Evolutionary conservation across 2,113 vertebrate genomes (phyloP).

Genomic region (Otolemur garnettii): DNA sequence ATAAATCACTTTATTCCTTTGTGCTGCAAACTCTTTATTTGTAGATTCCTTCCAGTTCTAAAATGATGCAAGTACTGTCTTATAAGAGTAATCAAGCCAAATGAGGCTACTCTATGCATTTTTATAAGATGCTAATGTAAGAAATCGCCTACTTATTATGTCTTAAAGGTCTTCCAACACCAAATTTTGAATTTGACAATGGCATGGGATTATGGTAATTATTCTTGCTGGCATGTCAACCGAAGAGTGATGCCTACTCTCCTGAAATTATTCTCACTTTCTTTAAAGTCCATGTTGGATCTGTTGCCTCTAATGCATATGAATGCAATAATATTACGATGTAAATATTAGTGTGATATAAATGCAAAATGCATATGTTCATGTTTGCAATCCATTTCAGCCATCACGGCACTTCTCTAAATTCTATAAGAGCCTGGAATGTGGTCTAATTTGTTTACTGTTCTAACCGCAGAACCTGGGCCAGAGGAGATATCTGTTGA

Average conservation of each 20-base stretch:
- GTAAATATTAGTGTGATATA: not conserved
- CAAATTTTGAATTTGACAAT: conserved; percentile 5
- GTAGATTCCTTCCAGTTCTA: not conserved
- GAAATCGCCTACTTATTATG: not conserved
- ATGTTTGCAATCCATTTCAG: not conserved
- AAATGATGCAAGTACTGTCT: not conserved
- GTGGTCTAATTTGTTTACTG: not conserved
- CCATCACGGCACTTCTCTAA: not conserved
- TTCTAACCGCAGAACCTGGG: not conserved
- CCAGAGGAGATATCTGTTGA: not conserved
- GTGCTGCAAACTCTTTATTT: not conserved
- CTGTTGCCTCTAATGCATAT: not conserved
- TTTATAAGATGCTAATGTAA: not conserved
- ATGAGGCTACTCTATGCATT: not conserved
- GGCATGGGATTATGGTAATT: not conserved
- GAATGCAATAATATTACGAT: not conserved
- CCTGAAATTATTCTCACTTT: conserved; percentile 2
- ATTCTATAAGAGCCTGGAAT: not conserved
- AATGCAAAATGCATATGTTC: not conserved
- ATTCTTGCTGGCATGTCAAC: not conserved
- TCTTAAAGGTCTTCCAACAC: not conserved
- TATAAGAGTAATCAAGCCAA: not conserved
- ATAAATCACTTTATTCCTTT: not conserved
- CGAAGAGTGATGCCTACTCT: not conserved
- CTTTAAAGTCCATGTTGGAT: not conserved